Conservation (phyloP, 2,113 vertebrate species). For the Pandion haliaetus region DNA sequence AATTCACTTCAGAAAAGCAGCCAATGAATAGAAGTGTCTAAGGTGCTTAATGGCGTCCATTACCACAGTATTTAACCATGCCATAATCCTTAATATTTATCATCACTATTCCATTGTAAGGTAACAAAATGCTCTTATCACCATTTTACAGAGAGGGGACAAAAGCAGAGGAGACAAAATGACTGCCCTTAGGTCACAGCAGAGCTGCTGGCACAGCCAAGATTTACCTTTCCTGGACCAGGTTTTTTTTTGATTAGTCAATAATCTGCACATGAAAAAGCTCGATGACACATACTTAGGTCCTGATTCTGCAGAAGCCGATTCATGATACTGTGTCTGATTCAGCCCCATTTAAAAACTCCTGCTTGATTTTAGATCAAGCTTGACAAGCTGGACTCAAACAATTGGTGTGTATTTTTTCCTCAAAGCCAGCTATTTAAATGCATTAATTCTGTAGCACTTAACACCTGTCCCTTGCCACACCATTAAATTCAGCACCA, state of each 20-base stretch:
- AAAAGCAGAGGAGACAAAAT: conserved; percentile 1
- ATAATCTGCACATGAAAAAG: background rate
- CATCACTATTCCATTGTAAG: background rate
- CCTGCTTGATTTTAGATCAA: background rate
- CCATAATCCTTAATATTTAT: conserved; percentile 13
- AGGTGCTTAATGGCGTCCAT: background rate
- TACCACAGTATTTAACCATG: background rate
- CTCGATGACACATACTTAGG: background rate
- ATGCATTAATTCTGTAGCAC: background rate
- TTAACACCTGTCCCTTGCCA: background rate
- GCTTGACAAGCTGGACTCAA: background rate
- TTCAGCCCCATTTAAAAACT: background rate
- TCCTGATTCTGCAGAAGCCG: background rate
- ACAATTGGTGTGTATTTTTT: background rate
- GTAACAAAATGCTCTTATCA: conserved; percentile 34
- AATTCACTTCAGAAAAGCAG: background rate
- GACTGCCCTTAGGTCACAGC: background rate
- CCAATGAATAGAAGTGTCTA: background rate
- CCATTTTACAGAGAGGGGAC: conserved; percentile 4
- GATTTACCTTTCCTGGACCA: background rate
- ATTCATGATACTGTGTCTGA: background rate
- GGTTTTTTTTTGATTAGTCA: background rate
- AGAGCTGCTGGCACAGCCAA: background rate
- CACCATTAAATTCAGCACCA: background rate
- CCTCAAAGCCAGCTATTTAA: background rate